Percentiles rank a stretch among this genome's conserved stretches.
phyloP scores from a whole-genome alignment of 2,113 vertebrate genomes.

The Acrocephalus kingi region DNA sequence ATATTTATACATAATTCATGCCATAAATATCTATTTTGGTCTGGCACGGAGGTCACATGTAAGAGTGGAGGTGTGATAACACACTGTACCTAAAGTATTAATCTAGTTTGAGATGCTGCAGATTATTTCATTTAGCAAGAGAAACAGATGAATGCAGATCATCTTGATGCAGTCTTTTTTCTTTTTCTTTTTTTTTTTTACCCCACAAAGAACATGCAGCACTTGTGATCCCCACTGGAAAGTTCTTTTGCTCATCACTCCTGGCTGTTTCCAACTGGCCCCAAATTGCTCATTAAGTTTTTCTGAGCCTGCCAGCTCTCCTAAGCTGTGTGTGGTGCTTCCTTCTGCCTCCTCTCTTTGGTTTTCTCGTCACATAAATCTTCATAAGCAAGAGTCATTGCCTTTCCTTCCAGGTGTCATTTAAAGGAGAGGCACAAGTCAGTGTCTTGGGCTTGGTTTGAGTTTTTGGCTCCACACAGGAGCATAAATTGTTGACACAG shows the following conservation, averaged over 20 bases:
- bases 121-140: not conserved
- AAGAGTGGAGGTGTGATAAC: not conserved
- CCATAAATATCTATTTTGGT: not conserved
- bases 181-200: not conserved
- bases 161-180: not conserved
- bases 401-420: not conserved
- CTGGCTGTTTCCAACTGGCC: conserved; percentile 35
- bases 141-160: not conserved
- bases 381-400: conserved; percentile 19
- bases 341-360: conserved; percentile 34
- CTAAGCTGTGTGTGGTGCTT: conserved; percentile 4
- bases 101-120: not conserved
- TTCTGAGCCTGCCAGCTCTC: conserved; percentile 28
- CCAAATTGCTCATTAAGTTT: conserved; percentile 53
- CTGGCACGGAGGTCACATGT: not conserved
- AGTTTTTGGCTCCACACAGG: not conserved
- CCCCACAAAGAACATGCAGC: not conserved
- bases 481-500: not conserved
- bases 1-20: conserved; percentile 23
- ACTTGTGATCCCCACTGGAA: not conserved
- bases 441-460: not conserved
- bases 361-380: conserved; percentile 41
- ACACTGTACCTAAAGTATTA: not conserved
- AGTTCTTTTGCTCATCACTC: conserved; percentile 37
- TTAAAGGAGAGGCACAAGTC: not conserved